phyloP scores from a whole-genome alignment of 2,113 vertebrate species.

The Gnathonemus longibarbis region DNA sequence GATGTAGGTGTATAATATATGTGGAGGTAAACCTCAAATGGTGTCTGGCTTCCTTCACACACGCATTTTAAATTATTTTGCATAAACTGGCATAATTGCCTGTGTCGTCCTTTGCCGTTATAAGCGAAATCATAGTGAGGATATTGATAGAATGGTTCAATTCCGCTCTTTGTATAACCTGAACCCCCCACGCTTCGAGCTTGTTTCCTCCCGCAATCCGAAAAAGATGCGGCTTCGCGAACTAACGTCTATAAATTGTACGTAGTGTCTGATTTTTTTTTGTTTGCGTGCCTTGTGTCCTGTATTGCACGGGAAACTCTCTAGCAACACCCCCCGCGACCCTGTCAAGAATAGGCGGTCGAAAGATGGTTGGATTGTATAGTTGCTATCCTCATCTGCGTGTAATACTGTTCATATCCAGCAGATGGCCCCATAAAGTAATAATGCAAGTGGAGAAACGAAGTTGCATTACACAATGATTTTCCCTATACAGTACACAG shows the following conservation, averaged over 20 bases:
- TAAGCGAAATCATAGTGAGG: not conserved
- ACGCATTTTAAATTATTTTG: not conserved
- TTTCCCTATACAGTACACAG: not conserved
- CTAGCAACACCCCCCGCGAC: not conserved
- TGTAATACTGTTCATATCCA: not conserved
- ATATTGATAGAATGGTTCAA: not conserved
- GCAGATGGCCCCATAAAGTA: slow-evolving; percentile 1
- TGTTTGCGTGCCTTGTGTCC: not conserved
- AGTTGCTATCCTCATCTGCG: not conserved
- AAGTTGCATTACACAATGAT: not conserved
- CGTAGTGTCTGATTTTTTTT: not conserved
- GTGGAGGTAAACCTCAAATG: not conserved
- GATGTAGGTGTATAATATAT: not conserved
- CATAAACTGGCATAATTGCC: not conserved
- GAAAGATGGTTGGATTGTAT: not conserved
- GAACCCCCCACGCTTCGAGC: not conserved
- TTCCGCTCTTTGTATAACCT: not conserved
- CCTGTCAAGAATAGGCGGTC: not conserved
- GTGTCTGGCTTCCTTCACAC: not conserved
- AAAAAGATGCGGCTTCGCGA: not conserved
- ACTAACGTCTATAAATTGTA: not conserved
- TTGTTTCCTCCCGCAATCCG: not conserved
- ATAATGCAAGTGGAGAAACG: not conserved
- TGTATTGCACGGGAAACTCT: not conserved
- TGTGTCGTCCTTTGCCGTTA: not conserved